These are phyloP conservation scores for Acromyrmex echinatior DNA, from an alignment of 1,140 invertebrate species.

Conservation along the genomic window DNA sequence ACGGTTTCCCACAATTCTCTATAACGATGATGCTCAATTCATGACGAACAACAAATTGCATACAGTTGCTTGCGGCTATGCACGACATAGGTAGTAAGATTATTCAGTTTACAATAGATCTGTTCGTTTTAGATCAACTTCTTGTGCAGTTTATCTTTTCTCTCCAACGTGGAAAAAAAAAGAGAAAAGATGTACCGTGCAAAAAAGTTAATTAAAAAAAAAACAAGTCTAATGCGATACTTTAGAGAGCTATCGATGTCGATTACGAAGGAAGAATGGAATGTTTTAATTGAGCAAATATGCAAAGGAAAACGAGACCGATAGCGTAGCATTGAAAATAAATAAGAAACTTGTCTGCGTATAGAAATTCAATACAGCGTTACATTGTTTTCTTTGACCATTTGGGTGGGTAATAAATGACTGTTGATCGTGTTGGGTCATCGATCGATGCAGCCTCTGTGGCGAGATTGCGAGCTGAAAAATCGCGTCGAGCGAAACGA, in stretches of 20 bases:
- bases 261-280: neutral
- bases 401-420: slow-evolving; percentile 26
- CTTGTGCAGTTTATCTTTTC: too few species aligned
- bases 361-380: neutral
- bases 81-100: neutral
- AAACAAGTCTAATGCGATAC: neutral
- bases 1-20: neutral
- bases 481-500: slow-evolving; percentile 37
- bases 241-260: neutral
- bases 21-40: neutral
- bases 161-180: too few species aligned
- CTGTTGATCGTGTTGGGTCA: slow-evolving; percentile 50
- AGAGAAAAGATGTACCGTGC: too few species aligned
- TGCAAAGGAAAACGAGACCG: neutral
- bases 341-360: neutral
- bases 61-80: neutral
- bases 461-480: slow-evolving; percentile 48
- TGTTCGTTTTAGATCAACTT: too few species aligned
- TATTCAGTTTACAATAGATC: neutral
- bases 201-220: too few species aligned
- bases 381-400: slow-evolving; percentile 42
- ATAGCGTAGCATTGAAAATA: neutral
- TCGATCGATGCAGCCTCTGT: slow-evolving; percentile 31
- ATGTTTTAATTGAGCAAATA: neutral
- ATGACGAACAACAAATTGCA: neutral